phyloP scores from a whole-genome alignment of 2,113 vertebrate genomes.

The Tonatia bakeri region DNA sequence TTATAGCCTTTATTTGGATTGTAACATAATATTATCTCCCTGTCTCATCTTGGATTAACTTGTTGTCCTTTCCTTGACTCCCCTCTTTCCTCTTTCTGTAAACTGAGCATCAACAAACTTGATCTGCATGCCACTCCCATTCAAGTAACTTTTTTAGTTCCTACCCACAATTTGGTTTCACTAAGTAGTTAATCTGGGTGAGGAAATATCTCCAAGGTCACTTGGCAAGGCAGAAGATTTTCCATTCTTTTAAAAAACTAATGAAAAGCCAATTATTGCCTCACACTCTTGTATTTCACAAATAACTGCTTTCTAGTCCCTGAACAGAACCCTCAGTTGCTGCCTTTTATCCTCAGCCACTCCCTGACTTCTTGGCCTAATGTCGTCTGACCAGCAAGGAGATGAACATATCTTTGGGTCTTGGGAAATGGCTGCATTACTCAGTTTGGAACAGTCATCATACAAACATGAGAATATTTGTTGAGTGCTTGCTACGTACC shows the following conservation, averaged over 20 bases:
- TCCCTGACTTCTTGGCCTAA: conserved; percentile 41
- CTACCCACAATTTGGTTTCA: not conserved
- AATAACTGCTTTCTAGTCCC: conserved; percentile 66
- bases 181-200: conserved; percentile 62
- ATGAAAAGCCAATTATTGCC: conserved; percentile 70
- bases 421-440: conserved; percentile 44
- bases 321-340: conserved; percentile 24
- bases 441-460: conserved; percentile 48
- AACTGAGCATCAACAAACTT: not conserved
- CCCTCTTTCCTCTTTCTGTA: not conserved
- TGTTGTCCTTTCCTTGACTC: not conserved
- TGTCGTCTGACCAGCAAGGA: conserved; percentile 34
- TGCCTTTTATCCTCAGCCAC: conserved; percentile 46
- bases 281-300: conserved; percentile 68
- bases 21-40: not conserved
- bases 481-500: not conserved
- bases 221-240: conserved; percentile 59
- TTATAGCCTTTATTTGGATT: not conserved
- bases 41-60: conserved; percentile 22
- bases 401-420: conserved; percentile 28
- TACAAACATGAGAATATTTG: not conserved
- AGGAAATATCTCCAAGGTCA: conserved; percentile 62
- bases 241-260: conserved; percentile 65
- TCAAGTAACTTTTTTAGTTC: conserved; percentile 27
- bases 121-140: not conserved